Conservation (phyloP, 2,888 invertebrate genomes). For the Eristalinus sepulchralis region DNA sequence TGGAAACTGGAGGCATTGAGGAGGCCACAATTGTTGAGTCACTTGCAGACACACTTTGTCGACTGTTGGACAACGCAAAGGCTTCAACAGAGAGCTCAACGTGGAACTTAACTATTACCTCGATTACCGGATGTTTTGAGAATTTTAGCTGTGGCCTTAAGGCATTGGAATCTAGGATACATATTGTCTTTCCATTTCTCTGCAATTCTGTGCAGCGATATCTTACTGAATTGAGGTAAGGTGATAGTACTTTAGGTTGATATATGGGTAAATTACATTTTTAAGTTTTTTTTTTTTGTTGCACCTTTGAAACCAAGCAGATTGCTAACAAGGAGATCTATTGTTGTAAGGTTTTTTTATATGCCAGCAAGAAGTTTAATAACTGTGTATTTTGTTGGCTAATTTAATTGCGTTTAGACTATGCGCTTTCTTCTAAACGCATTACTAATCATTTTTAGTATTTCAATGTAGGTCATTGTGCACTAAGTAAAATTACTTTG, state of each 20-base stretch:
- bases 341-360: too few relatives aligned
- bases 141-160: slow-evolving; percentile 78
- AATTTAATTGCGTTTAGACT: too few relatives aligned
- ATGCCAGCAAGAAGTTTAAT: too few relatives aligned
- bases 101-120: slow-evolving; percentile 75
- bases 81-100: slow-evolving; percentile 66
- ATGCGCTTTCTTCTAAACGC: too few relatives aligned
- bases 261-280: not conserved
- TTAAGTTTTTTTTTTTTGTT: too few relatives aligned
- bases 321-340: too few relatives aligned
- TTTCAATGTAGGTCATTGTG: too few relatives aligned
- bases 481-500: too few relatives aligned
- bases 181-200: slow-evolving; percentile 75
- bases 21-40: slow-evolving; percentile 72
- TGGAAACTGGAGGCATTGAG: slow-evolving; percentile 62
- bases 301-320: too few relatives aligned
- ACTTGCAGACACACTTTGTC: slow-evolving; percentile 72
- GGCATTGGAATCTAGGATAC: slow-evolving; percentile 74
- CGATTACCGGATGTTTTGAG: slow-evolving; percentile 77
- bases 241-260: not conserved
- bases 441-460: too few relatives aligned
- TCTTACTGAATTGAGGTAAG: slow-evolving; percentile 75
- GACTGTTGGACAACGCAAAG: slow-evolving; percentile 68
- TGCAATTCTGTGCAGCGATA: slow-evolving; percentile 75
- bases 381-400: too few relatives aligned